phyloP scores from a whole-genome alignment of 2,888 invertebrate species.

The Stictocephala bisonia region DNA sequence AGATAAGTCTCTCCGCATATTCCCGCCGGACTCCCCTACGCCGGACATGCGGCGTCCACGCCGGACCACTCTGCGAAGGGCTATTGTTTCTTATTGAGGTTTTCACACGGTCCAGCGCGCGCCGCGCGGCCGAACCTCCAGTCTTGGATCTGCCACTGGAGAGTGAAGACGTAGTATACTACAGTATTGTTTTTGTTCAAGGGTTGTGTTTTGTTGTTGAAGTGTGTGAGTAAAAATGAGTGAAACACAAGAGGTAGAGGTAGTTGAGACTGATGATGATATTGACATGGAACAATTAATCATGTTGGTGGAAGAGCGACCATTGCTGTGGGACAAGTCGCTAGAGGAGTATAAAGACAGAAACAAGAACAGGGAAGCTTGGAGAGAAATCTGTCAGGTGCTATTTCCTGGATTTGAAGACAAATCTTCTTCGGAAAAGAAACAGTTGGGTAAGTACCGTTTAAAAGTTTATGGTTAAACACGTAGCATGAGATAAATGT shows the following conservation, averaged over 20 bases:
- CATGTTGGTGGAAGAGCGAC: neutral
- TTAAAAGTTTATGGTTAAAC: neutral
- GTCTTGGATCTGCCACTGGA: conserved; percentile 2
- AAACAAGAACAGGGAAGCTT: conserved; percentile 13
- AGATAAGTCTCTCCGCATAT: too few species aligned
- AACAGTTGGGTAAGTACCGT: conserved; percentile 8
- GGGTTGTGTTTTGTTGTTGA: conserved; percentile 15
- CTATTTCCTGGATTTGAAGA: conserved; percentile 13
- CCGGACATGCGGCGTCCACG: too few species aligned
- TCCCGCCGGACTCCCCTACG: too few species aligned
- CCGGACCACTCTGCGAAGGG: too few species aligned
- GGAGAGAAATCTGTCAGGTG: conserved; percentile 19
- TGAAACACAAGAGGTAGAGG: neutral
- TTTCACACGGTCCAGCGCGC: too few species aligned
- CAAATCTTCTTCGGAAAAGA: conserved; percentile 17
- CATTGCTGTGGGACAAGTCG: conserved; percentile 7
- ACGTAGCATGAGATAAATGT: neutral
- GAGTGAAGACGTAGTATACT: conserved; percentile 3
- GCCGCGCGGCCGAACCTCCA: too few species aligned
- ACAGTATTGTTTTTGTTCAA: too few species aligned
- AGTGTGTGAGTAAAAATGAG: neutral
- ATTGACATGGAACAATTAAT: neutral
- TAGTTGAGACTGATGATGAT: conserved; percentile 4
- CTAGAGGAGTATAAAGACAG: neutral
- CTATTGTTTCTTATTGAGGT: too few species aligned